Evolutionary conservation across 2,113 vertebrate species (phyloP).

Genomic region (Gadus macrocephalus): DNA sequence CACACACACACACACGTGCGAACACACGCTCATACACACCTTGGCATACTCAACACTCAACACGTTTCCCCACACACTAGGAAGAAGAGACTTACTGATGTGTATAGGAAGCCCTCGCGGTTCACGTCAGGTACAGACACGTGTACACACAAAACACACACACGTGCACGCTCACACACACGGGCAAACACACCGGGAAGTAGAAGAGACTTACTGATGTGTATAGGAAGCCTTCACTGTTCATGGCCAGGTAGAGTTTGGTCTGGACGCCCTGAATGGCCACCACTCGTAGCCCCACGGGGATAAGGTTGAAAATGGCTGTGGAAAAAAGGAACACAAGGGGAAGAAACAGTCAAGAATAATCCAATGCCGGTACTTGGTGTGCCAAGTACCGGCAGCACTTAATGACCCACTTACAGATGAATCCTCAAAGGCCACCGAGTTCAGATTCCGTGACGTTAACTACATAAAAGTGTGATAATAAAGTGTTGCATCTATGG

Average conservation of each 20-base stretch:
- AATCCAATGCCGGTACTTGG: neutral
- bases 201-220: conserved; percentile 86
- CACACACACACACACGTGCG: neutral
- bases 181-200: neutral
- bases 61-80: neutral
- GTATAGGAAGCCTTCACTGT: conserved; percentile 96
- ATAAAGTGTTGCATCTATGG: too few relatives aligned
- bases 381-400: too few relatives aligned
- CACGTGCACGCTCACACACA: neutral
- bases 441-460: too few relatives aligned
- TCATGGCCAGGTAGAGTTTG: conserved; percentile 98
- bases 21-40: neutral
- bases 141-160: neutral
- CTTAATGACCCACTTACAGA: too few relatives aligned
- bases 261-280: conserved; percentile 99
- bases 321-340: conserved; percentile 43
- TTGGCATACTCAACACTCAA: neutral
- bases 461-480: too few relatives aligned
- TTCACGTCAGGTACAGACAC: conserved; percentile 92
- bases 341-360: neutral
- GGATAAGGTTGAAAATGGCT: conserved; percentile 99
- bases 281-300: conserved; percentile 97
- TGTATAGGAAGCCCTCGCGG: conserved; percentile 95
- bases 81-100: conserved; percentile 82
- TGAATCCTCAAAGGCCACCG: too few relatives aligned